A percentile compares a stretch with the other conserved stretches of the same genome.
Conservation (phyloP, 2,888 invertebrate species). For the Rhodophaea formosa region DNA sequence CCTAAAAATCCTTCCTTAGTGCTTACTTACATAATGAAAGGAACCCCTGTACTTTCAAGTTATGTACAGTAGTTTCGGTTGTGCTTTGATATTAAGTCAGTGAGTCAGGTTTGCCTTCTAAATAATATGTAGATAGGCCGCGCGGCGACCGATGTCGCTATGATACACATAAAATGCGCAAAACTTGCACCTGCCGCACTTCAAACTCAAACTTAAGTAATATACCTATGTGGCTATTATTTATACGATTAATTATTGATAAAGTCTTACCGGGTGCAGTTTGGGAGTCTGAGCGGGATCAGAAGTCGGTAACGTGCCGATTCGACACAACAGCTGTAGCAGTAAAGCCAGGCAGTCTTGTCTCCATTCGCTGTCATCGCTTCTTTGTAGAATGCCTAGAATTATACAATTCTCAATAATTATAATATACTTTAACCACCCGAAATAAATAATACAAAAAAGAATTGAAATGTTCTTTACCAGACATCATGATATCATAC, state of each 20-base stretch:
- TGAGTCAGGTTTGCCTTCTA: no score
- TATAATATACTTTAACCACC: no score
- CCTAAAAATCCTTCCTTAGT: no score
- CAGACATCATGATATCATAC: constrained; percentile 95
- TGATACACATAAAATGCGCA: no score
- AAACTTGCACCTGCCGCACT: no score
- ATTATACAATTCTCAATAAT: constrained; percentile 1
- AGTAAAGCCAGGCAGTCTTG: constrained; percentile 95
- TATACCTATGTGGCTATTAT: neutral
- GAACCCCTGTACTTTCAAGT: no score
- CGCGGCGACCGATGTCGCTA: no score
- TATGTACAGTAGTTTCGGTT: no score
- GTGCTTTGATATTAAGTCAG: no score
- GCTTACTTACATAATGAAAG: no score
- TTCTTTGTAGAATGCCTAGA: constrained; percentile 85
- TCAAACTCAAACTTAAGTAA: no score
- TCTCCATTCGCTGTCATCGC: constrained; percentile 94
- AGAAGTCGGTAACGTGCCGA: constrained; percentile 85
- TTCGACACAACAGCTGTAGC: constrained; percentile 91
- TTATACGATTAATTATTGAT: neutral
- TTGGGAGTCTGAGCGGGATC: constrained; percentile 71
- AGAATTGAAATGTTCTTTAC: constrained; percentile 51
- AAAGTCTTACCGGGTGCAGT: constrained; percentile 82
- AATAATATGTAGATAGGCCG: no score
- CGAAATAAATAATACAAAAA: constrained; percentile 8